Conservation (phyloP, 2,113 vertebrate species). For the Rhynchopsitta pachyrhyncha region DNA sequence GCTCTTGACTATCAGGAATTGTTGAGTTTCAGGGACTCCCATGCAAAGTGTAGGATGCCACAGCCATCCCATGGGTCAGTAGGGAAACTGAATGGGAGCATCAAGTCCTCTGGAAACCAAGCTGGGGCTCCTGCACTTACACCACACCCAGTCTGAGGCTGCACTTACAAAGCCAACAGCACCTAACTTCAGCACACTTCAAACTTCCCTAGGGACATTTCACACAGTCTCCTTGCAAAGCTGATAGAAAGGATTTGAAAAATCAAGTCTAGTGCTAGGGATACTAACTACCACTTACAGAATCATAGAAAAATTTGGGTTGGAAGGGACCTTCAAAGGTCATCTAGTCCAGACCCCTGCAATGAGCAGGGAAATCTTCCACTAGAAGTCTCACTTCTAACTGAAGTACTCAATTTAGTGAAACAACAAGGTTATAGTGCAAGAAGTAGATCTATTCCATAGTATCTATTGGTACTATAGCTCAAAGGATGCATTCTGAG, state of each 20-base stretch:
- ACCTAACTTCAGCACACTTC: not conserved
- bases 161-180: not conserved
- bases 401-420: not conserved
- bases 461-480: not conserved
- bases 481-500: constrained; percentile 14
- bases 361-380: not conserved
- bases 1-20: not conserved
- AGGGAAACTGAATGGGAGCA: not conserved
- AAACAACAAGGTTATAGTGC: not conserved
- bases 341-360: not conserved
- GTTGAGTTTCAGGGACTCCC: not conserved
- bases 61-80: fast-evolving
- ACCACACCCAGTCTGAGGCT: not conserved
- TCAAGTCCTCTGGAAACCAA: not conserved
- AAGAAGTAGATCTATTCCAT: not conserved
- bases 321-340: not conserved
- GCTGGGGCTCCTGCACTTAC: not conserved
- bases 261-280: not conserved
- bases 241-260: not conserved
- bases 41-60: not conserved
- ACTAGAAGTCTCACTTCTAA: not conserved
- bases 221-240: not conserved
- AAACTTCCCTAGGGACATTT: not conserved
- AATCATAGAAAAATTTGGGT: not conserved
- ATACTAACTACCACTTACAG: not conserved